A percentile compares a stretch with the other conserved stretches of the same genome.
These are phyloP conservation scores for Stenoptilia bipunctidactyla DNA, from an alignment of 2,888 invertebrate species.

Conservation along the genomic window DNA sequence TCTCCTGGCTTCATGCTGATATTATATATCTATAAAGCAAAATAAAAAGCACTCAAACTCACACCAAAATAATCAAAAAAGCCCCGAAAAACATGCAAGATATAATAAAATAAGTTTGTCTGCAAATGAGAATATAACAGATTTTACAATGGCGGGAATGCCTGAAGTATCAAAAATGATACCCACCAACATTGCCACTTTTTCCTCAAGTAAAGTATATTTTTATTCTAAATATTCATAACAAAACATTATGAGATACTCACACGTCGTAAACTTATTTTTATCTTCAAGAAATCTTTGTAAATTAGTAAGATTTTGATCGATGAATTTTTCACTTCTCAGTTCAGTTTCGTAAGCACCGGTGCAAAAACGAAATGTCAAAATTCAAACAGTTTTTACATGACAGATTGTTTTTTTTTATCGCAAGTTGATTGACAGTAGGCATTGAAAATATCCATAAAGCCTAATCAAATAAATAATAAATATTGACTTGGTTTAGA, in stretches of 20 bases:
- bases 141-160: conserved; percentile 23
- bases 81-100: conserved; percentile 13
- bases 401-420: not conserved
- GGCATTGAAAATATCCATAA: not conserved
- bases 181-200: conserved; percentile 21
- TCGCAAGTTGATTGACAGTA: too few species aligned
- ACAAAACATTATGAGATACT: conserved; percentile 22
- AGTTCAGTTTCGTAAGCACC: too few species aligned
- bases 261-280: conserved; percentile 19
- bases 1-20: not conserved
- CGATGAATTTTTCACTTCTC: too few species aligned
- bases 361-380: too few species aligned
- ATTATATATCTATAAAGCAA: conserved; percentile 5
- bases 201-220: conserved; percentile 23
- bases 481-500: too few species aligned
- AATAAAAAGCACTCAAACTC: conserved; percentile 4
- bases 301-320: too few species aligned
- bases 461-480: too few species aligned
- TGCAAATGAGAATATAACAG: conserved; percentile 5
- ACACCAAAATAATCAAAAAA: conserved; percentile 23
- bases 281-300: not conserved
- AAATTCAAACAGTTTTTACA: too few species aligned
- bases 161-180: conserved; percentile 25
- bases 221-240: conserved; percentile 21
- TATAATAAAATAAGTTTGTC: conserved; percentile 21